Evolutionary conservation across 2,888 invertebrate species (phyloP).

Genomic region (Suillia variegata): DNA sequence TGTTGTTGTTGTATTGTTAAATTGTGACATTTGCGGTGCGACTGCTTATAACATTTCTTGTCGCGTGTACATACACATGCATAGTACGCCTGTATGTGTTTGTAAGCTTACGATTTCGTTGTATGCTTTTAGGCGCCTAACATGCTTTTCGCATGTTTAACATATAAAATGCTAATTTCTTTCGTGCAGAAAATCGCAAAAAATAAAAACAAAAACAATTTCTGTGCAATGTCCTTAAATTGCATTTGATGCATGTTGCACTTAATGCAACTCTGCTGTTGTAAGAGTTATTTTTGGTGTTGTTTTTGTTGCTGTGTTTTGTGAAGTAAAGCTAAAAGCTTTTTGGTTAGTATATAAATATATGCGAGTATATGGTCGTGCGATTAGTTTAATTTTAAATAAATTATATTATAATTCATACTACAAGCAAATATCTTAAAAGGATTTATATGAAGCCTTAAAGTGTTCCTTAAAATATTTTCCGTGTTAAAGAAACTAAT

Average conservation of each 20-base stretch:
- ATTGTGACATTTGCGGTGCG: conserved; percentile 10
- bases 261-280: conserved; percentile 18
- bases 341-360: too few species aligned
- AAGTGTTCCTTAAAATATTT: too few species aligned
- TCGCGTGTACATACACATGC: background rate
- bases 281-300: background rate
- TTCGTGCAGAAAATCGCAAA: too few species aligned
- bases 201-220: too few species aligned
- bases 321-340: too few species aligned
- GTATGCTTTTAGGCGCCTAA: conserved; percentile 33
- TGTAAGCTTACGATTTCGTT: conserved; percentile 20
- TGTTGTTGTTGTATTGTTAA: conserved; percentile 19
- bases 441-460: too few species aligned
- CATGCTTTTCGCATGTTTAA: conserved; percentile 14
- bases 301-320: background rate
- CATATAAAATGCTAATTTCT: conserved; percentile 3
- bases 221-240: too few species aligned
- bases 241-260: conserved; percentile 10
- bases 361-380: too few species aligned
- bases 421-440: too few species aligned
- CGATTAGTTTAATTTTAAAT: too few species aligned
- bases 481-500: too few species aligned
- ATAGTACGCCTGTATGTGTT: conserved; percentile 5
- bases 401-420: too few species aligned
- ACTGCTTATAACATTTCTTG: background rate